Conservation (phyloP, 2,113 vertebrate species). For the Percopsis transmontana region DNA sequence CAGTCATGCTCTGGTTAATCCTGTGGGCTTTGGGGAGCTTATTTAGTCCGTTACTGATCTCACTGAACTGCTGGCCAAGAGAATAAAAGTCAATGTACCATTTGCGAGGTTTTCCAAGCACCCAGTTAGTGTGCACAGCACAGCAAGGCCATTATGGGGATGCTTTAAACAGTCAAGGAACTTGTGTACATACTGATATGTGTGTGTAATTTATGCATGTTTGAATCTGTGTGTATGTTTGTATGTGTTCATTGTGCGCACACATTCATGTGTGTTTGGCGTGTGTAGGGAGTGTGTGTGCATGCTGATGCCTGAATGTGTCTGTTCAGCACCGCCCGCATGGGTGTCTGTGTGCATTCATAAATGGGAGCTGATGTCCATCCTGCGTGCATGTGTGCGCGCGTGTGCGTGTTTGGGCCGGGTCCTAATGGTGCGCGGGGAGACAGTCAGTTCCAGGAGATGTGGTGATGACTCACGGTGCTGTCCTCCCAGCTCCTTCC, state of each 20-base stretch:
- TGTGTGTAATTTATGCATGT: not conserved
- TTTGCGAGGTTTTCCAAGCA: constrained; percentile 43
- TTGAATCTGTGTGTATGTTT: not conserved
- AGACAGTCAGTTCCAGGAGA: constrained; percentile 73
- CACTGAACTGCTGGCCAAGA: constrained; percentile 45
- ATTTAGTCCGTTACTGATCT: constrained; percentile 57
- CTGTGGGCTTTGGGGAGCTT: constrained; percentile 48
- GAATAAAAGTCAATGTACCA: constrained; percentile 54
- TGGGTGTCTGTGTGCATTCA: constrained; percentile 8
- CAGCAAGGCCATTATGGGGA: constrained; percentile 29
- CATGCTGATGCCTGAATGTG: not conserved
- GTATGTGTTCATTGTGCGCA: not conserved
- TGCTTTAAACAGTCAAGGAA: constrained; percentile 43
- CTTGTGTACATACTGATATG: constrained; percentile 30
- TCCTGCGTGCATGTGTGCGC: constrained; percentile 5
- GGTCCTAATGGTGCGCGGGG: constrained; percentile 64
- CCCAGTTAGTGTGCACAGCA: constrained; percentile 16
- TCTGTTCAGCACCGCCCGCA: not conserved
- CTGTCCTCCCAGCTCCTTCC: constrained; percentile 77
- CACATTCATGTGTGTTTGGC: not conserved
- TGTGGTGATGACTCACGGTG: constrained; percentile 77
- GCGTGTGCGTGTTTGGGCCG: constrained; percentile 35
- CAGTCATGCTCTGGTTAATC: constrained; percentile 58
- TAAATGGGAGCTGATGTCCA: constrained; percentile 1
- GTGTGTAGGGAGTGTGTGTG: constrained; percentile 5